Evolutionary conservation across 2,888 invertebrate genomes (phyloP), one percentile per base, ranked within the genome.

Genomic region (Spatulosminthurus flaviceps): DNA sequence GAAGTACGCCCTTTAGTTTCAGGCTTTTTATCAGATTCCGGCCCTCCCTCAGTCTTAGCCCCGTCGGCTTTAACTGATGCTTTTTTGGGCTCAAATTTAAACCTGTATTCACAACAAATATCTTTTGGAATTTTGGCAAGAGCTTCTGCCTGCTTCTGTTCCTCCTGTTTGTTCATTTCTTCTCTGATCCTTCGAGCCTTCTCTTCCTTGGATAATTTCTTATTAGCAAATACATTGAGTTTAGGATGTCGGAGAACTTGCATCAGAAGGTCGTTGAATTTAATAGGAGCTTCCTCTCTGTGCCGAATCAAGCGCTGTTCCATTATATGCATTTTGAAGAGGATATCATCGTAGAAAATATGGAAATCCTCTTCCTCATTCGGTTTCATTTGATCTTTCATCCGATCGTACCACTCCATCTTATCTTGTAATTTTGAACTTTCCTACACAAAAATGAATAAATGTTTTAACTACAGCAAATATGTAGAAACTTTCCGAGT

Each of bases 261-360:
- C 0, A 82, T 76, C 0, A 84, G 77, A 16, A 83, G 75, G n/a
- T 76, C 80, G 77, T 83, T 83, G 22, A 84, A 85, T 11, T 78
- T 73, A 4, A 77, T 34, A 11, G 88, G 89, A 0, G 91, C 90
- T 21, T 91, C 87, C 72, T 91, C 90, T 79, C 89, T 89, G 85
- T 92, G 91, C 1, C 92, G 88, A 0, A 90, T 89, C 81, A 93
- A 86, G 28, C 92, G 88, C 16, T 92, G 90, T 82, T 93, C 92
- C 42, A 92, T 86, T 0, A 90, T 89, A 79, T 92, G 91, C 70
- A 93, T 82, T 76, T 87, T 86, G 80, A 89, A 89, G 22, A 87
- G 88, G 26, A 88, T 86, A 41, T 88, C 89, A 87, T 91, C 91
- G 76, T 89, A 86, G 81, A 89, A 87, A 71, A 87, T 86, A 71